Conservation (phyloP, 2,888 invertebrate genomes). For the Pycnomerus fuliginosus region DNA sequence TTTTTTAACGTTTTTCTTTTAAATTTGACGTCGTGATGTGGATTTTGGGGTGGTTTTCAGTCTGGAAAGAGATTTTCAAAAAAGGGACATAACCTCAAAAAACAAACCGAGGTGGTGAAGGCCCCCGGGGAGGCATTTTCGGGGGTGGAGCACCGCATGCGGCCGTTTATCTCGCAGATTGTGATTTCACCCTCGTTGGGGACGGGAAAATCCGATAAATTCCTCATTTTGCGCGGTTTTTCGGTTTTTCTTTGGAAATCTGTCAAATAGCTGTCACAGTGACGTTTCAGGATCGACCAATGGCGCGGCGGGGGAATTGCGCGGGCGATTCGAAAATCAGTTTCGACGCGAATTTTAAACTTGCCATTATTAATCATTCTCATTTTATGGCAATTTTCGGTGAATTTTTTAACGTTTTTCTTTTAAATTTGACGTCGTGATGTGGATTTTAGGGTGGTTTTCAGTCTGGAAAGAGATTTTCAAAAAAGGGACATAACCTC, state of each 20-base stretch:
- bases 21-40: too few relatives aligned
- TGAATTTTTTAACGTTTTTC: too few relatives aligned
- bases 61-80: constrained; percentile 49
- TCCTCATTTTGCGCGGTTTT: constrained; percentile 46
- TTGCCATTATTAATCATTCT: too few relatives aligned
- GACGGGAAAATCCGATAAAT: constrained; percentile 42
- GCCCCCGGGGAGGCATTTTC: constrained; percentile 59
- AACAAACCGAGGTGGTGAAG: constrained; percentile 60
- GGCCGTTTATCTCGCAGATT: constrained; percentile 65
- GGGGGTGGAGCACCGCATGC: constrained; percentile 59
- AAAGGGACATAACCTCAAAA: constrained; percentile 18
- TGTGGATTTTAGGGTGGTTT: constrained; percentile 68
- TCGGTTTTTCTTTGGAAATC: too few relatives aligned
- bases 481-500: constrained; percentile 17
- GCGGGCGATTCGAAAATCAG: too few relatives aligned
- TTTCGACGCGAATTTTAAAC: too few relatives aligned
- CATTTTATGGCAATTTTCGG: too few relatives aligned
- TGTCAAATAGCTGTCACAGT: too few relatives aligned
- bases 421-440: too few relatives aligned
- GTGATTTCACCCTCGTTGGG: constrained; percentile 56
- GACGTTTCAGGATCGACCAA: too few relatives aligned
- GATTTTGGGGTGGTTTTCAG: constrained; percentile 68
- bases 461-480: constrained; percentile 56
- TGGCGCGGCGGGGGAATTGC: too few relatives aligned
- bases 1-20: too few relatives aligned